A percentile compares a stretch with the other conserved stretches of the same genome.
Evolutionary conservation across 2,888 invertebrate species (phyloP).

Genomic region (Drosophila tripunctata): DNA sequence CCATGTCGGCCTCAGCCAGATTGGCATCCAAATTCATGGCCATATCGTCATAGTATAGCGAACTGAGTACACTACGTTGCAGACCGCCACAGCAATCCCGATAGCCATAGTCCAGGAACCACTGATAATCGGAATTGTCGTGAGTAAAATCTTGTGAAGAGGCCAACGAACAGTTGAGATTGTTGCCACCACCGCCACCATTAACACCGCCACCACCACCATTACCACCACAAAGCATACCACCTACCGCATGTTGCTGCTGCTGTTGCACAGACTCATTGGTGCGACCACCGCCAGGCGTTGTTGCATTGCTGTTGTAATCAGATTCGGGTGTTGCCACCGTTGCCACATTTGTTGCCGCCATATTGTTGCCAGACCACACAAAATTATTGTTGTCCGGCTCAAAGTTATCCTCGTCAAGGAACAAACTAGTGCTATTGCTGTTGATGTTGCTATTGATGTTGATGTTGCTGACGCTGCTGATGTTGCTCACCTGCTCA

Average conservation of each 20-base stretch:
- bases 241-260: constrained; percentile 72
- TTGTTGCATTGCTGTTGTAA: constrained; percentile 84
- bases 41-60: constrained; percentile 93
- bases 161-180: constrained; percentile 84
- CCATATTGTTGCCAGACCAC: constrained; percentile 62
- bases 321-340: constrained; percentile 83
- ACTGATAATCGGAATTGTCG: constrained; percentile 96
- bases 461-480: constrained; percentile 76
- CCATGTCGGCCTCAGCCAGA: constrained; percentile 97
- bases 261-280: constrained; percentile 58
- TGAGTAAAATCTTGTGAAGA: constrained; percentile 88
- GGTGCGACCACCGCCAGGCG: constrained; percentile 74
- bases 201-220: constrained; percentile 46
- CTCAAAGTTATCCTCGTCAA: constrained; percentile 68
- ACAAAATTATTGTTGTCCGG: constrained; percentile 49
- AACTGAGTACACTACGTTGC: constrained; percentile 92
- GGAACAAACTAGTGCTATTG: constrained; percentile 73
- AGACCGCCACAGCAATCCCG: constrained; percentile 88
- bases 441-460: constrained; percentile 64
- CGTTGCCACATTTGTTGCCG: constrained; percentile 67
- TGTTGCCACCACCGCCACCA: constrained; percentile 67
- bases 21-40: constrained; percentile 96
- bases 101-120: constrained; percentile 95
- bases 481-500: constrained; percentile 82
- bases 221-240: constrained; percentile 71